Percentiles rank a stretch among this genome's conserved stretches.
Conservation (phyloP, 2,888 invertebrate species). For the Vanessa cardui region DNA sequence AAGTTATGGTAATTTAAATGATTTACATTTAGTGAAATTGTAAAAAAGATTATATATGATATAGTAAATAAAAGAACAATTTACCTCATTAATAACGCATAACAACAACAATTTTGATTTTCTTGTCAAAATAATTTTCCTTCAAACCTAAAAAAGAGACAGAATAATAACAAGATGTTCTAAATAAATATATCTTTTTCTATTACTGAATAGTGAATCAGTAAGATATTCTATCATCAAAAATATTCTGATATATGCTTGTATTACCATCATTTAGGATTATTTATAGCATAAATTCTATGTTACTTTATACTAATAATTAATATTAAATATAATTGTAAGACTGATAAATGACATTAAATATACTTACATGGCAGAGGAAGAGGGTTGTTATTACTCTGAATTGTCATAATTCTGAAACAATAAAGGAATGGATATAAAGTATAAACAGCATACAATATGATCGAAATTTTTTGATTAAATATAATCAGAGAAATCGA, state of each 20-base stretch:
- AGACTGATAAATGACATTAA: not conserved
- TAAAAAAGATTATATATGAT: no score
- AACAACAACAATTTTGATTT: no score
- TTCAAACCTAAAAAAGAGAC: not conserved
- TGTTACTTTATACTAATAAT: no score
- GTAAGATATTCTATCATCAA: slow-evolving; percentile 25
- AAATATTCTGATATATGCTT: slow-evolving; percentile 35
- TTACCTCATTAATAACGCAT: no score
- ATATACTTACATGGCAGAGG: slow-evolving; percentile 1
- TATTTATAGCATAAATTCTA: no score
- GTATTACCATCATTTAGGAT: slow-evolving; percentile 29
- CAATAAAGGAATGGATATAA: not conserved
- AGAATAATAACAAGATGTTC: not conserved
- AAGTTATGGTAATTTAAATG: no score
- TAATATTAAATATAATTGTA: no score
- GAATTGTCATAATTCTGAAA: not conserved
- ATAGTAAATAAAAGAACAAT: no score
- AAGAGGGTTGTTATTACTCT: not conserved
- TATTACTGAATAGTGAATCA: slow-evolving; percentile 6
- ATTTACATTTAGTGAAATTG: no score
- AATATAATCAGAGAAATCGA: slow-evolving; percentile 10
- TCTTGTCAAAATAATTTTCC: no score
- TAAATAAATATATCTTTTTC: not conserved
- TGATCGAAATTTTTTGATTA: not conserved
- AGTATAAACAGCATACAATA: not conserved